A percentile compares a stretch with the other conserved stretches of the same genome.
phyloP scores from a whole-genome alignment of 2,888 invertebrate species.

The Prosopocoilus inquinatus region DNA sequence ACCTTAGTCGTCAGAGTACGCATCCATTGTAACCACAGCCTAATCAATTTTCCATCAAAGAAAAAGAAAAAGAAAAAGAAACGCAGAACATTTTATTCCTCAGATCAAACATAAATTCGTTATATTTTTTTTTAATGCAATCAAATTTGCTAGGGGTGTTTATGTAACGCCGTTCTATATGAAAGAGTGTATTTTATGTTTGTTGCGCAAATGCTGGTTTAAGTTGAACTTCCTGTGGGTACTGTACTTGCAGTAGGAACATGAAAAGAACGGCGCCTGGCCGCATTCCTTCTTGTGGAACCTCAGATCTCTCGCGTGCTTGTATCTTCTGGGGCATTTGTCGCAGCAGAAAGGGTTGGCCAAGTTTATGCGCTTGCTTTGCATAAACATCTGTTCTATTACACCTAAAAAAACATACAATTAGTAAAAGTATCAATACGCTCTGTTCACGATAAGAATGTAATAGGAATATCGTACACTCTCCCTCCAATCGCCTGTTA shows the following conservation, averaged over 20 bases:
- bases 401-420: too few relatives aligned
- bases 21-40: too few relatives aligned
- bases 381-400: not conserved
- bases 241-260: conserved; percentile 16
- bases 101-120: too few relatives aligned
- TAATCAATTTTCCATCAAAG: too few relatives aligned
- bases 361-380: conserved; percentile 14
- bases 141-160: not conserved
- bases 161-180: not conserved
- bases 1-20: too few relatives aligned
- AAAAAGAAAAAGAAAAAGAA: too few relatives aligned
- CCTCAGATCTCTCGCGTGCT: not conserved
- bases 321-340: conserved; percentile 6
- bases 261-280: conserved; percentile 4
- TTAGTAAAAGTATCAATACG: too few relatives aligned
- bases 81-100: too few relatives aligned
- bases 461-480: too few relatives aligned
- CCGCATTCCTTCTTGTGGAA: conserved; percentile 6
- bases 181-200: conserved; percentile 12
- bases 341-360: conserved; percentile 15
- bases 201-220: conserved; percentile 12
- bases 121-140: too few relatives aligned
- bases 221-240: conserved; percentile 18
- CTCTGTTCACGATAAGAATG: too few relatives aligned
- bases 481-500: too few relatives aligned